phyloP scores from a whole-genome alignment of 2,113 vertebrate genomes.

The Rhinoderma darwinii region DNA sequence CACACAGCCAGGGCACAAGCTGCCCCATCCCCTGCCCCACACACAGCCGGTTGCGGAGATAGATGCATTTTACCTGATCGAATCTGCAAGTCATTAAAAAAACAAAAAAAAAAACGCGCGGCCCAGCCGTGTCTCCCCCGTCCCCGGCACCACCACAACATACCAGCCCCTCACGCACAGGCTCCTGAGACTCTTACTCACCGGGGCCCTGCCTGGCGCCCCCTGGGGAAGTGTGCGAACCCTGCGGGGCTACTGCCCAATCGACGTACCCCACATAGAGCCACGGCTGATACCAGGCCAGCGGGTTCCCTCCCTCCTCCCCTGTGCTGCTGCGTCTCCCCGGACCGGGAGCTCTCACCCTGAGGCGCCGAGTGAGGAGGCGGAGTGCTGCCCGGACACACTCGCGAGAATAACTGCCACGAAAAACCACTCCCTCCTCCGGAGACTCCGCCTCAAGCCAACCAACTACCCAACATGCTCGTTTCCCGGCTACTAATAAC shows the following conservation, averaged over 20 bases:
- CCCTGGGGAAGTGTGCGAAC: conserved; percentile 7
- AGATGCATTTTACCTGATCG: no score
- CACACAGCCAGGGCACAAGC: no score
- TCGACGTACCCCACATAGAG: not conserved
- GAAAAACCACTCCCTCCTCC: conserved; percentile 60
- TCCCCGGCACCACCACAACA: not conserved
- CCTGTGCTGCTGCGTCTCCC: not conserved
- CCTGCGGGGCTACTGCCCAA: conserved; percentile 49
- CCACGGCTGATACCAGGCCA: conserved; percentile 45
- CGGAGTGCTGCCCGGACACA: conserved; percentile 50
- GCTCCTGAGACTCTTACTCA: not conserved
- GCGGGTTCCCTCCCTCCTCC: conserved; percentile 15
- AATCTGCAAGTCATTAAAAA: no score
- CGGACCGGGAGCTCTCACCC: not conserved
- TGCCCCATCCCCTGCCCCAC: no score
- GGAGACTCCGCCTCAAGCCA: conserved; percentile 49
- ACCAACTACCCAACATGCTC: not conserved
- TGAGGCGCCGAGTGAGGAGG: conserved; percentile 52
- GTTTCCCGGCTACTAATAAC: conserved; percentile 31
- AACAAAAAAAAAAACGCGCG: no score
- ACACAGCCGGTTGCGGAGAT: no score
- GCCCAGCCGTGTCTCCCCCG: not conserved
- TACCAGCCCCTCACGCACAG: not conserved
- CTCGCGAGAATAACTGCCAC: conserved; percentile 40
- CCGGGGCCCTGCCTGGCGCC: not conserved